phyloP scores from a whole-genome alignment of 2,888 invertebrate species.

The Lasioglossum vierecki region DNA sequence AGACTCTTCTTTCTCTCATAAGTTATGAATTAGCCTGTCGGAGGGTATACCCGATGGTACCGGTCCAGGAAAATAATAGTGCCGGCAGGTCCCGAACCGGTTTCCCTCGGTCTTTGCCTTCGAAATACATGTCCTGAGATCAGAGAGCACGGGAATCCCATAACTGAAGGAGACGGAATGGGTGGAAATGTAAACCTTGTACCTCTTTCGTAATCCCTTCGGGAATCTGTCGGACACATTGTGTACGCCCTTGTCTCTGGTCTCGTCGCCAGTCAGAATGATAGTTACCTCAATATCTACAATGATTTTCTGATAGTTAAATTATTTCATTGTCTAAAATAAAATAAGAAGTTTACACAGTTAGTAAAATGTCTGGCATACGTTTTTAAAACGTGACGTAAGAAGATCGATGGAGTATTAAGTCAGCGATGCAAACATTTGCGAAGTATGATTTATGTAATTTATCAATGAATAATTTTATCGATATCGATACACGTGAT shows the following conservation, averaged over 20 bases:
- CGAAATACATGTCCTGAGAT: slow-evolving; percentile 57
- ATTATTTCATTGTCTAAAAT: background rate
- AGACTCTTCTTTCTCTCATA: slow-evolving; percentile 43
- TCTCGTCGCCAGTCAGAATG: background rate
- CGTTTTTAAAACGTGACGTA: background rate
- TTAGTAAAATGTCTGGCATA: background rate
- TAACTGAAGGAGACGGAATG: slow-evolving; percentile 41
- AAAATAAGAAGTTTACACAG: background rate
- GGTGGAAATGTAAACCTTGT: slow-evolving; percentile 48
- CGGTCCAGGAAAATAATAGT: slow-evolving; percentile 63
- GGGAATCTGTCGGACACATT: slow-evolving; percentile 15
- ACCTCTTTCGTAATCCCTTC: slow-evolving; percentile 38
- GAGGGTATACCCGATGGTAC: slow-evolving; percentile 36
- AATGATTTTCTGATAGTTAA: background rate
- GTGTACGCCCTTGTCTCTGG: background rate
- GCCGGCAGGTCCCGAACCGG: slow-evolving; percentile 67
- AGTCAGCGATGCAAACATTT: background rate
- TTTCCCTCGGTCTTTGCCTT: slow-evolving; percentile 70
- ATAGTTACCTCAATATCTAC: background rate
- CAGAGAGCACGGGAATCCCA: slow-evolving; percentile 44
- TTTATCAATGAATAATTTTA: background rate
- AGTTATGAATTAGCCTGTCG: slow-evolving; percentile 66
- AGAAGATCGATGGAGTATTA: background rate
- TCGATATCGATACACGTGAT: background rate
- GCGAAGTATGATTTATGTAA: background rate